These are phyloP conservation scores for Tychaedon coryphoeus DNA, from an alignment of 2,113 vertebrate genomes.

Conservation along the genomic window DNA sequence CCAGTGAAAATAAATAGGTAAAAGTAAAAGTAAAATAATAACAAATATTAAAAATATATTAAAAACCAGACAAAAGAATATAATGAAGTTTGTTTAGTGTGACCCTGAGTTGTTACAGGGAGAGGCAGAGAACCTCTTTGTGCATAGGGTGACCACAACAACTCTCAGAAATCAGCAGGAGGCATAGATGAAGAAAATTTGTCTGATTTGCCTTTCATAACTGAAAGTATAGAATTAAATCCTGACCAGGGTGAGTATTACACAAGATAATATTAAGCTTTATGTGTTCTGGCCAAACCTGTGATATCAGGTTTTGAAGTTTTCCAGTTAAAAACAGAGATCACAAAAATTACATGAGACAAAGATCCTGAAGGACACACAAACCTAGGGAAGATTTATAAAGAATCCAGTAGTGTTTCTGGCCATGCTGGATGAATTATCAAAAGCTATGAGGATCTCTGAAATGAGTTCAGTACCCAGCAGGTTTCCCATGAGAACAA, in stretches of 20 bases:
- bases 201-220: neutral
- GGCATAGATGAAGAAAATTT: neutral
- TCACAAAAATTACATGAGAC: neutral
- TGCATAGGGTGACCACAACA: neutral
- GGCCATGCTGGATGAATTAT: neutral
- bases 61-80: neutral
- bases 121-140: neutral
- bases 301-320: neutral
- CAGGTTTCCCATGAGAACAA: conserved; percentile 45
- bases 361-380: neutral
- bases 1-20: neutral
- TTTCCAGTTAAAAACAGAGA: neutral
- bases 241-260: neutral
- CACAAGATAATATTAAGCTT: fast-evolving
- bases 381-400: neutral
- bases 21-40: neutral
- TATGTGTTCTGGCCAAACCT: neutral
- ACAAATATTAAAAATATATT: fast-evolving
- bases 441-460: neutral
- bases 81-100: neutral
- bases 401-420: neutral
- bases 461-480: neutral
- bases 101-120: neutral
- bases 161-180: neutral
- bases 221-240: neutral